Evolutionary conservation across 2,113 vertebrate genomes (phyloP), one percentile per base, ranked within the genome.

Genomic region (Syngnathus scovelli): DNA sequence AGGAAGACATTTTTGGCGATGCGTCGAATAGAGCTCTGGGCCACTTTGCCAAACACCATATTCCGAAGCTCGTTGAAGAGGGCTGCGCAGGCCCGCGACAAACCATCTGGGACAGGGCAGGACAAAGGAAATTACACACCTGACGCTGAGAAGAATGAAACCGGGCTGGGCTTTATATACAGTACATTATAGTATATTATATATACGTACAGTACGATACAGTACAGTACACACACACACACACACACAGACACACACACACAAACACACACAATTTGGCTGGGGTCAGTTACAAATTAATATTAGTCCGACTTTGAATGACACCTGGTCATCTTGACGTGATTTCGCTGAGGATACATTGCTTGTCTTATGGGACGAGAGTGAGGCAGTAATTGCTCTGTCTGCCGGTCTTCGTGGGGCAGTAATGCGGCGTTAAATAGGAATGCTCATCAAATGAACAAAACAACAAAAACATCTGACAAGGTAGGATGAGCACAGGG

Each of bases 1-100:
- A 98, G 92, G 74, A 99, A 99, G 74, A 98, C 96, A 15, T 98
- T 98, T 83, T 87, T 97, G 49, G 97, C 97, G 72, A 99, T 97
- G 79, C 96, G 93, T 49, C 97, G 84, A 84, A 99, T 98, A 65
- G 97, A 99, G 86, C 91, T 98, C 84, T 98, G 97, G 66, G 97
- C 96, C 82, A 99, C 97, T 72, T 98, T 98, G 74, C 95, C 94
- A 71, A 99, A 99, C 21, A 98, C 94, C 16, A 93, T 95, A 78
- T 98, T 98, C 87, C 96, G 90, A 38, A 96, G 90, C 91, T 99
- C 97, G 67, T 98, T 98, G 91, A 98, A 99, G 79, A 95, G 82
- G 0, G 97, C 94, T 13, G 95, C 84, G 61, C 94, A 92, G 0
- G 94, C 92, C 85, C 96, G 92, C 8, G 97, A 96, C 44, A 87